Percentiles rank a stretch among this genome's conserved stretches.
Evolutionary conservation across 2,888 invertebrate genomes (phyloP).

Genomic region (Papilio elwesi): DNA sequence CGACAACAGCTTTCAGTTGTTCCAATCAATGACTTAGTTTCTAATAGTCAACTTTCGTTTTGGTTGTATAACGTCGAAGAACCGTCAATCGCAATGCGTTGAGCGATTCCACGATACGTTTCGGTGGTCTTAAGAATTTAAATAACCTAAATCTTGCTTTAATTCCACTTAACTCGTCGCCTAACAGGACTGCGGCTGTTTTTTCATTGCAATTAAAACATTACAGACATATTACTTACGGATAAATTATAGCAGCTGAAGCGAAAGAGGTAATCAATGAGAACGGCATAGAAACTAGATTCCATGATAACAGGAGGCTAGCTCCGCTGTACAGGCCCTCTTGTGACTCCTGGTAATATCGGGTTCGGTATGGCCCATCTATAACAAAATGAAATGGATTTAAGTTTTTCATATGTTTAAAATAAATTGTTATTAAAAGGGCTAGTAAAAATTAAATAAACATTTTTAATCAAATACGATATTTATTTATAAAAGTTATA

Average conservation of each 20-base stretch:
- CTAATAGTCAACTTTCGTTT: too few relatives aligned
- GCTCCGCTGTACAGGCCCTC: slow-evolving; percentile 95
- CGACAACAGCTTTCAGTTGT: too few relatives aligned
- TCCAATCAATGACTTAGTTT: too few relatives aligned
- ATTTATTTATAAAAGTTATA: slow-evolving; percentile 45
- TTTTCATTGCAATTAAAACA: too few relatives aligned
- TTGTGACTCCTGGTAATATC: slow-evolving; percentile 95
- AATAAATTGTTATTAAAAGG: not conserved
- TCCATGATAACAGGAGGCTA: slow-evolving; percentile 91
- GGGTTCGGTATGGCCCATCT: slow-evolving; percentile 94
- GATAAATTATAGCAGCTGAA: slow-evolving; percentile 89
- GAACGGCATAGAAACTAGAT: slow-evolving; percentile 91
- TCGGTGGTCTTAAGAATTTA: too few relatives aligned
- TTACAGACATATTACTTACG: slow-evolving; percentile 78
- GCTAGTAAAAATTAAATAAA: not conserved
- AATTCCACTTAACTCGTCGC: too few relatives aligned
- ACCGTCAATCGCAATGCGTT: too few relatives aligned
- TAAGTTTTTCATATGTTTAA: not conserved
- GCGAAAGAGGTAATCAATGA: slow-evolving; percentile 90
- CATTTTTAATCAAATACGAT: not conserved
- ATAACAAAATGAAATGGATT: slow-evolving; percentile 48
- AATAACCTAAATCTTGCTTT: too few relatives aligned
- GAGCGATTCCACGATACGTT: too few relatives aligned
- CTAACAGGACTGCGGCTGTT: too few relatives aligned
- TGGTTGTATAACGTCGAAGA: too few relatives aligned